A percentile compares a stretch with the other conserved stretches of the same genome.
These are phyloP conservation scores for Vultur gryphus DNA, from an alignment of 2,797 vertebrate genomes.

Conservation along the genomic window DNA sequence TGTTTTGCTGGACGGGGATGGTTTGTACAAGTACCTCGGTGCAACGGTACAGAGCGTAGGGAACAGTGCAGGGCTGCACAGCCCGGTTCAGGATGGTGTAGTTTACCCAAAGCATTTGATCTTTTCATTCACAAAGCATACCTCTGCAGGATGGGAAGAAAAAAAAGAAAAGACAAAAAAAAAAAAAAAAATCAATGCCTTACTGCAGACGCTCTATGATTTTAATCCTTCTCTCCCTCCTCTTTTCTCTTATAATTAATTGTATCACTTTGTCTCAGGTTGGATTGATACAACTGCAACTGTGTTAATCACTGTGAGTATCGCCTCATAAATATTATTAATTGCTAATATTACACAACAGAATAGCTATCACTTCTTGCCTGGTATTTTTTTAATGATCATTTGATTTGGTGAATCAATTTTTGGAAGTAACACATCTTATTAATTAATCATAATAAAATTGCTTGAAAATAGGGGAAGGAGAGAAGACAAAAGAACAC, in stretches of 20 bases:
- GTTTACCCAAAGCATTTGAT: neutral
- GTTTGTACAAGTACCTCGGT: neutral
- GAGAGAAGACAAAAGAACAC: neutral
- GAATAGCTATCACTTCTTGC: neutral
- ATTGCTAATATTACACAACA: neutral
- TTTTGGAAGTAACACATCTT: neutral
- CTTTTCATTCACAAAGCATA: neutral
- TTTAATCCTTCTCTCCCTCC: neutral
- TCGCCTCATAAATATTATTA: neutral
- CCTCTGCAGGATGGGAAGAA: neutral
- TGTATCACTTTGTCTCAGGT: neutral
- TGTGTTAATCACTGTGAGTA: neutral
- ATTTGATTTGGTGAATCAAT: neutral
- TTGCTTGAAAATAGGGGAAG: neutral
- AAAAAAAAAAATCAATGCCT: neutral
- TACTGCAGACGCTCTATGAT: neutral
- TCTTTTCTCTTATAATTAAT: neutral
- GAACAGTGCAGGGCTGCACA: neutral
- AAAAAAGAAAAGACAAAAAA: neutral
- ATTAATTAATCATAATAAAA: neutral
- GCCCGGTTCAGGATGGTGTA: neutral
- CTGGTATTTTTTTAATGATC: neutral
- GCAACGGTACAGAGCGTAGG: fast-evolving
- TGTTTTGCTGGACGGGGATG: neutral
- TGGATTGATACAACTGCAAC: neutral